Percentiles rank a stretch among this genome's conserved stretches.
Conservation (phyloP, 2,888 invertebrate genomes). For the Pogonocherus hispidulus region DNA sequence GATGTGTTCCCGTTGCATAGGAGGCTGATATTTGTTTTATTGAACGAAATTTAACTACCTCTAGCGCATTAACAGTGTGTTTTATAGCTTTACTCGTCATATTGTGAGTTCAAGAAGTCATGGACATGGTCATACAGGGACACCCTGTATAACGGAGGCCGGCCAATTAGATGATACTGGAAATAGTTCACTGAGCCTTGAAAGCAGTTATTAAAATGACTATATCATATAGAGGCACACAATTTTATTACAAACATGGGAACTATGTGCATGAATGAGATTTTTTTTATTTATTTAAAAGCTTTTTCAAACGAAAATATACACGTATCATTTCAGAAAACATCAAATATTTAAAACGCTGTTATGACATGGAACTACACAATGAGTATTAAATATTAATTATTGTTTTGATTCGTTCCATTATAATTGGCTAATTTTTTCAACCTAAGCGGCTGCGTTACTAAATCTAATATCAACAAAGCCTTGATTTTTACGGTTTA, state of each 20-base stretch:
- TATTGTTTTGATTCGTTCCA: conserved; percentile 45
- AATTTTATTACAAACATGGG: conserved; percentile 28
- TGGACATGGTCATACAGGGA: no score
- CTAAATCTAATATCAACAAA: conserved; percentile 46
- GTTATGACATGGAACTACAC: conserved; percentile 29
- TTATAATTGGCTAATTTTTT: conserved; percentile 41
- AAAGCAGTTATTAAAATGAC: neutral
- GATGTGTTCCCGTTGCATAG: no score
- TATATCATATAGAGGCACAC: conserved; percentile 26
- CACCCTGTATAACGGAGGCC: neutral
- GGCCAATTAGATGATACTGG: neutral
- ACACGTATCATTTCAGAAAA: neutral
- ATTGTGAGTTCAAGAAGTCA: no score
- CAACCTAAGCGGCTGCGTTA: conserved; percentile 37
- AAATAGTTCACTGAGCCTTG: neutral
- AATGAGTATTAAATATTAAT: conserved; percentile 45
- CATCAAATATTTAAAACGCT: conserved; percentile 7
- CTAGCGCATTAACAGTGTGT: no score
- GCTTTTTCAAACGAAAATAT: neutral
- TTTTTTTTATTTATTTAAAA: neutral
- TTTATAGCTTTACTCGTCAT: no score
- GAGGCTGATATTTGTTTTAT: no score
- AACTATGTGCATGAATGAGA: conserved; percentile 11
- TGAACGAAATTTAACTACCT: no score
- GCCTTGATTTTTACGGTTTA: conserved; percentile 34